Base-by-base conservation (phyloP, 2,113 vertebrate species). In the Grus americana region DNA sequence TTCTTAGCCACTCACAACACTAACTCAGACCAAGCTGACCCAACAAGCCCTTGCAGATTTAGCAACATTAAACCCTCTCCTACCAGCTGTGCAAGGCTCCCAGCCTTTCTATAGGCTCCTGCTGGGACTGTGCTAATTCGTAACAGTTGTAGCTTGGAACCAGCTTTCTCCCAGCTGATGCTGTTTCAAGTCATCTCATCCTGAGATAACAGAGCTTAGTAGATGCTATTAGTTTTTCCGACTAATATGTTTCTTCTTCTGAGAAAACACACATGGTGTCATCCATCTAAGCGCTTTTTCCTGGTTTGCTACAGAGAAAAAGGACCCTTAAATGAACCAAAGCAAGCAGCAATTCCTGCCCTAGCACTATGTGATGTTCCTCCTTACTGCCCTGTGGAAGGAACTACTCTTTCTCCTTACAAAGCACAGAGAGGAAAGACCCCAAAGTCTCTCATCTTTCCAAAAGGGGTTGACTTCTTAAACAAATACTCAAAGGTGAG, bases 141-240 rank as follows among this genome's bases (percentile, higher is more conserved):
- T 6, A 67, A 58, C 86, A 96, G 65, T 76, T 91, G 72, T 15
- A 59, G 29, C 59, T 55, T 78, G 20, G 63, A 93, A 47, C 15
- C 22, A 84, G 38, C 55, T 50, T 71, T 84, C 57, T 74, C 73
- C 24, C 86, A 95, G 76, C 26, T 87, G 89, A 86, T 81, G 61
- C 42, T 87, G 27, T 49, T 85, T 75, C 26, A 74, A n/a, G 22
- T 74, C 83, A 70, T 36, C 30, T 86, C 36, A 50, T 32, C 57
- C 40, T 44, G 38, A 93, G 54, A 68, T 46, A 90, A 71, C 22
- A 76, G 38, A 91, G 66, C 17, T 93, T 67, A 86, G 59, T 26
- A 71, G 32, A 62, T 47, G 6, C 16, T 18, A n/a, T 30, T 66
- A n/a, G 8, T 67, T 95, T 76, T 89, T 63, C 73, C 84, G 44